Conservation (phyloP, 2,888 invertebrate genomes). For the Altica lythri region DNA sequence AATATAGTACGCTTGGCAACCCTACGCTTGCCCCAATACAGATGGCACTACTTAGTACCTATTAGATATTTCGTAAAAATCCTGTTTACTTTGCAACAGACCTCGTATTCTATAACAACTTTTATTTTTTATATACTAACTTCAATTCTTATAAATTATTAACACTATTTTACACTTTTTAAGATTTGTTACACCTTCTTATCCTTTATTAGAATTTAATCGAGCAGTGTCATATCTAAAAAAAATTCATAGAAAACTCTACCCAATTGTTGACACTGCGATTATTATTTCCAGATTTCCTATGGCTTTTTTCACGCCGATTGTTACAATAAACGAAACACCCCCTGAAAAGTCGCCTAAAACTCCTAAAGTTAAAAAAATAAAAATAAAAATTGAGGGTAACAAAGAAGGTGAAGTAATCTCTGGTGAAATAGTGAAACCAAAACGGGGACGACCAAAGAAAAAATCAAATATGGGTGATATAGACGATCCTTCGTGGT, state of each 20-base stretch:
- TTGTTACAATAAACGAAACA: constrained; percentile 49
- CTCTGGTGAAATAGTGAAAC: constrained; percentile 35
- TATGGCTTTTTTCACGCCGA: constrained; percentile 49
- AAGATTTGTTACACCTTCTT: neutral
- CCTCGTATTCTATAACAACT: no score
- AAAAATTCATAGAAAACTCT: no score
- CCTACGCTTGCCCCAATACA: no score
- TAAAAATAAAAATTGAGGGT: constrained; percentile 35
- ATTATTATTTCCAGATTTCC: constrained; percentile 48
- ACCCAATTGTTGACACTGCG: constrained; percentile 11
- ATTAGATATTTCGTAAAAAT: no score
- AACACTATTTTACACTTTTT: neutral
- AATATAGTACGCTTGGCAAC: no score
- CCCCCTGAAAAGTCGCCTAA: constrained; percentile 27
- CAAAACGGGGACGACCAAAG: constrained; percentile 33
- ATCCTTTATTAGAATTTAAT: no score
- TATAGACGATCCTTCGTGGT: constrained; percentile 29
- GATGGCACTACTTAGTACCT: no score
- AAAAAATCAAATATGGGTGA: no score
- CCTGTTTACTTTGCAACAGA: no score
- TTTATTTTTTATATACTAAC: no score
- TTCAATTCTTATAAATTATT: no score
- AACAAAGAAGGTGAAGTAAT: constrained; percentile 33
- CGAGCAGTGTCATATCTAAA: constrained; percentile 1
- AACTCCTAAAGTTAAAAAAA: constrained; percentile 34